These are phyloP conservation scores for Galbula dea DNA, from an alignment of 2,113 vertebrate species.

Conservation along the genomic window DNA sequence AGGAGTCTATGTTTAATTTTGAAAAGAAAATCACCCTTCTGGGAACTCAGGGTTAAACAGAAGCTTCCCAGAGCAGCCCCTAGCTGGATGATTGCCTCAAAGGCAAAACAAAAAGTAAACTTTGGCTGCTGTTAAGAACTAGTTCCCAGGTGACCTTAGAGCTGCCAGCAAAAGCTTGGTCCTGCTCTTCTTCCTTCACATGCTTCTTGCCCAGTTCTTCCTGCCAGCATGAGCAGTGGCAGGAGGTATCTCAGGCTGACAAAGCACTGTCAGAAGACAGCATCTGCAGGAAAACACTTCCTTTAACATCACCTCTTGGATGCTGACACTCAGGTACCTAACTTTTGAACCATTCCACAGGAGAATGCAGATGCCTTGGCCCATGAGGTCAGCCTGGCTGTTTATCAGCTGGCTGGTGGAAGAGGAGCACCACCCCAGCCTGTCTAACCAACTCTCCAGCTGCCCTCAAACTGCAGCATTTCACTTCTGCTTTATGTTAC, in stretches of 20 bases:
- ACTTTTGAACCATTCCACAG: slow-evolving; percentile 66
- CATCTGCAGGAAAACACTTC: neutral
- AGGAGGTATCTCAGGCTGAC: neutral
- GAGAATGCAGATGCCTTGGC: slow-evolving; percentile 86
- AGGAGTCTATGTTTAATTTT: too few relatives aligned
- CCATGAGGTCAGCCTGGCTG: slow-evolving; percentile 87
- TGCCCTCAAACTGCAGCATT: neutral
- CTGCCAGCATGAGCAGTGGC: neutral
- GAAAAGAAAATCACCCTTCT: neutral
- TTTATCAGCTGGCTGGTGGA: slow-evolving; percentile 86
- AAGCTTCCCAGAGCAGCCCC: neutral
- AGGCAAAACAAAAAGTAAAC: neutral
- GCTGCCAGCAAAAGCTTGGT: neutral
- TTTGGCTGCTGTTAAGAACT: neutral
- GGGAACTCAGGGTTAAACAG: neutral
- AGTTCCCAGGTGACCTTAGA: neutral
- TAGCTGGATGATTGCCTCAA: neutral
- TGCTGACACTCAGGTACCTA: neutral
- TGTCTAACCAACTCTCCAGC: slow-evolving; percentile 4
- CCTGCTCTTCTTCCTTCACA: neutral
- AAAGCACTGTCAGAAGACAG: neutral
- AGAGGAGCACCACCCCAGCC: slow-evolving; percentile 82
- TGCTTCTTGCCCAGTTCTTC: neutral
- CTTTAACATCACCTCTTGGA: neutral
- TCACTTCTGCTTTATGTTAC: neutral